Percentiles rank a stretch among this genome's conserved stretches.
These are phyloP conservation scores for Temnothorax nylanderi DNA, from an alignment of 1,140 invertebrate genomes.

Conservation along the genomic window DNA sequence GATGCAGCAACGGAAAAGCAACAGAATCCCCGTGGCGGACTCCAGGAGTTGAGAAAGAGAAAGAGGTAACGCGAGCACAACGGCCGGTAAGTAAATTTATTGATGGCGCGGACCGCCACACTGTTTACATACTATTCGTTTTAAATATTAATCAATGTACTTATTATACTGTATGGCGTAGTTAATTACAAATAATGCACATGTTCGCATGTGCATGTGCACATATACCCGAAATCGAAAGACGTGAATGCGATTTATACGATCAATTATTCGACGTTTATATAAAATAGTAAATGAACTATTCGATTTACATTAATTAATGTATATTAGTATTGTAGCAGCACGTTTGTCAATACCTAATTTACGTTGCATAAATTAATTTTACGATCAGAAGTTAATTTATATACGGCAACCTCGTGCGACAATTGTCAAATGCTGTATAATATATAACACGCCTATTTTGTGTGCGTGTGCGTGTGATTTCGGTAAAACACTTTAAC, in stretches of 20 bases:
- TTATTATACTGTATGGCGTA: background rate
- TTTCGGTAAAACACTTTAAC: constrained; percentile 24
- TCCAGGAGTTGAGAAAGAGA: too few relatives aligned
- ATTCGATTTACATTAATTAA: constrained; percentile 48
- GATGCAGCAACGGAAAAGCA: too few relatives aligned
- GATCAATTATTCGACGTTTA: constrained; percentile 31
- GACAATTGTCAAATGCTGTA: constrained; percentile 33
- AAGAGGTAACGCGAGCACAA: too few relatives aligned
- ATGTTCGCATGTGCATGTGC: background rate
- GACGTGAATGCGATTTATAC: constrained; percentile 34
- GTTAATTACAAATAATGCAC: constrained; percentile 42
- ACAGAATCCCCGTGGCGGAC: background rate
- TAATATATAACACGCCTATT: background rate
- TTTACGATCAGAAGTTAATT: constrained; percentile 35
- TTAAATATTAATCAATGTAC: constrained; percentile 54
- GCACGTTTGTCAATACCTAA: constrained; percentile 20
- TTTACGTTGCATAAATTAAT: constrained; percentile 54
- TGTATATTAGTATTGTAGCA: constrained; percentile 26
- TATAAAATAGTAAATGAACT: constrained; percentile 48
- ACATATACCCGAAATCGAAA: background rate
- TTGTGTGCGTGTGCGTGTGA: background rate
- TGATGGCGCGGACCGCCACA: too few relatives aligned
- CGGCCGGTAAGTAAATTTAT: constrained; percentile 25
- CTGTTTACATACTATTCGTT: constrained; percentile 35
- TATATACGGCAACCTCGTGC: background rate